A percentile compares a stretch with the other conserved stretches of the same genome.
Conservation (phyloP, 2,888 invertebrate genomes). For the Drosophila fulvimacula region DNA sequence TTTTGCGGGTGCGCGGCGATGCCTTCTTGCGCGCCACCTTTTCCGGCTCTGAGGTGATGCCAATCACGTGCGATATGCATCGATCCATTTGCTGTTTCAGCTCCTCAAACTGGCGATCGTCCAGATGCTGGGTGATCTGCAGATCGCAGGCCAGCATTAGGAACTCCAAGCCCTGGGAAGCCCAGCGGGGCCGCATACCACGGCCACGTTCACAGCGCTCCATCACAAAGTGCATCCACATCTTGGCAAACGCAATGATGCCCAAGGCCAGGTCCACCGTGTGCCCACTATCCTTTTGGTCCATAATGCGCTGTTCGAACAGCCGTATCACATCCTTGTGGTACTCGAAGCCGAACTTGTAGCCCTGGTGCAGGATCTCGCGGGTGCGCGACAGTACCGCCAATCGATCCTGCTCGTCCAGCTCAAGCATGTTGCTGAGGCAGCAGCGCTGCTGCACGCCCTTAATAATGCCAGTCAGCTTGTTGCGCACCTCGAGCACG, state of each 20-base stretch:
- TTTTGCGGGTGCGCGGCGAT: slow-evolving; percentile 84
- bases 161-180: slow-evolving; percentile 94
- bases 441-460: slow-evolving; percentile 83
- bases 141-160: slow-evolving; percentile 94
- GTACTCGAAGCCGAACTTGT: slow-evolving; percentile 94
- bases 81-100: slow-evolving; percentile 92
- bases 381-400: slow-evolving; percentile 88
- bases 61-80: slow-evolving; percentile 95
- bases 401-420: slow-evolving; percentile 72
- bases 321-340: slow-evolving; percentile 86
- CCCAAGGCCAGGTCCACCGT: slow-evolving; percentile 86
- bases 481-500: slow-evolving; percentile 83
- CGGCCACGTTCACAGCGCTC: slow-evolving; percentile 93
- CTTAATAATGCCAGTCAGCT: slow-evolving; percentile 84
- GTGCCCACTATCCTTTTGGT: slow-evolving; percentile 81
- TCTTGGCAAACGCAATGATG: slow-evolving; percentile 89
- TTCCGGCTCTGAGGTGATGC: slow-evolving; percentile 86
- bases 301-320: slow-evolving; percentile 85
- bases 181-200: slow-evolving; percentile 94
- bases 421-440: slow-evolving; percentile 77
- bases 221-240: slow-evolving; percentile 96
- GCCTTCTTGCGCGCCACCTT: slow-evolving; percentile 83
- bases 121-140: slow-evolving; percentile 90
- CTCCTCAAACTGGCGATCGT: slow-evolving; percentile 91
- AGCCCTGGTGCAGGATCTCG: slow-evolving; percentile 94